Conservation (phyloP, 1,140 invertebrate genomes). For the Ostrea edulis region DNA sequence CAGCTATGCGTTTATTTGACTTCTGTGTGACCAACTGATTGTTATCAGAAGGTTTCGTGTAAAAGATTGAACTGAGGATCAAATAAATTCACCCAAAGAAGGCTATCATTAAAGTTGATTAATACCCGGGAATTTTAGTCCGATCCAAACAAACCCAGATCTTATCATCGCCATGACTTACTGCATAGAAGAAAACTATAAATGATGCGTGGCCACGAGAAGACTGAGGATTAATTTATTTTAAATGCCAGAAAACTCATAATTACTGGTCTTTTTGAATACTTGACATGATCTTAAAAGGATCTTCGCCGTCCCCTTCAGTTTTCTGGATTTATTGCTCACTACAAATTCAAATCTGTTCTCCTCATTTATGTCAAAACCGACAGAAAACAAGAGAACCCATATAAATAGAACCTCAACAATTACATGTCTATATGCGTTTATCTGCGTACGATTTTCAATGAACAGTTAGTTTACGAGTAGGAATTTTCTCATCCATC, state of each 20-base stretch:
- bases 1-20: constrained; percentile 6
- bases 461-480: too few relatives aligned
- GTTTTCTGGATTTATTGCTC: constrained; percentile 11
- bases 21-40: constrained; percentile 24
- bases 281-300: constrained; percentile 37
- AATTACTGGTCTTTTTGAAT: neutral
- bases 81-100: constrained; percentile 32
- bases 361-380: neutral
- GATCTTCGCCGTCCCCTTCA: neutral
- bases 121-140: constrained; percentile 24
- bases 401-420: too few relatives aligned
- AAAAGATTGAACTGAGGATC: constrained; percentile 13
- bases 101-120: constrained; percentile 33
- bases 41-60: constrained; percentile 9
- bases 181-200: neutral
- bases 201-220: constrained; percentile 20
- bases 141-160: constrained; percentile 29
- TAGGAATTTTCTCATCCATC: too few relatives aligned
- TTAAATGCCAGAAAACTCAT: constrained; percentile 32
- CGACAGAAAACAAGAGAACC: neutral
- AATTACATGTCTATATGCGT: too few relatives aligned
- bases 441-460: too few relatives aligned
- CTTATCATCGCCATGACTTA: constrained; percentile 2
- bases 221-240: constrained; percentile 30
- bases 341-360: neutral